Evolutionary conservation across 2,113 vertebrate species (phyloP), one percentile per base, ranked within the genome.

Genomic region (Otocyon megalotis): DNA sequence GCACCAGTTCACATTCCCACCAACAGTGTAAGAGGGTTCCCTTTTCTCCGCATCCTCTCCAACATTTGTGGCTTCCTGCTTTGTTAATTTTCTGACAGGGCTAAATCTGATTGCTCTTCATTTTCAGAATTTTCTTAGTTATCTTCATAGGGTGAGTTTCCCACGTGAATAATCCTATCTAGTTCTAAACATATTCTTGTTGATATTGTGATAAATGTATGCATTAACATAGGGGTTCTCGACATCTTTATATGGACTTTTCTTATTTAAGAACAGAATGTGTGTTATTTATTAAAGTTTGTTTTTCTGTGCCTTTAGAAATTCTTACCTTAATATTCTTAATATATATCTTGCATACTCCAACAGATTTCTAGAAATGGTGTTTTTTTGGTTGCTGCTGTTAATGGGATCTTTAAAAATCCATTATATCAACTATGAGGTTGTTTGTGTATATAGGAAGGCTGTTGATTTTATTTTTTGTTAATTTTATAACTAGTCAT

Each of bases 171-270:
- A 53, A 84, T 30, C 14, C 58, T 56, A 4, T 80, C n/a, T 69
- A 16, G 54, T 93, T 95, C 93, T 89, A 86, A 97, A 90, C 80
- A 84, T 81, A 76, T 67, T 69, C 69, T 56, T 92, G 15, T 53
- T 81, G 71, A 69, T 81, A 74, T 62, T 83, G 65, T 80, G 60
- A 81, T 67, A 81, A 58, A 53, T 79, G 62, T 54, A 56, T 54
- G 22, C 85, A 53, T 83, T 74, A 69, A 80, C 82, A 93, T 81
- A 76, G 53, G 63, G 35, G 53, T 30, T 69, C 50, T 28, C 69
- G 82, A 53, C 8, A 58, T 35, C 69, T 94, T 96, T 58, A 50
- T 90, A 67, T 74, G 93, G 81, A 92, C 26, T 83, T 87, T 90
- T 96, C 58, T 26, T 53, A 9, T 67, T 58, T 82, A 89, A 94